Evolutionary conservation across 2,888 invertebrate species (phyloP).

Genomic region (Eurytoma adleriae): DNA sequence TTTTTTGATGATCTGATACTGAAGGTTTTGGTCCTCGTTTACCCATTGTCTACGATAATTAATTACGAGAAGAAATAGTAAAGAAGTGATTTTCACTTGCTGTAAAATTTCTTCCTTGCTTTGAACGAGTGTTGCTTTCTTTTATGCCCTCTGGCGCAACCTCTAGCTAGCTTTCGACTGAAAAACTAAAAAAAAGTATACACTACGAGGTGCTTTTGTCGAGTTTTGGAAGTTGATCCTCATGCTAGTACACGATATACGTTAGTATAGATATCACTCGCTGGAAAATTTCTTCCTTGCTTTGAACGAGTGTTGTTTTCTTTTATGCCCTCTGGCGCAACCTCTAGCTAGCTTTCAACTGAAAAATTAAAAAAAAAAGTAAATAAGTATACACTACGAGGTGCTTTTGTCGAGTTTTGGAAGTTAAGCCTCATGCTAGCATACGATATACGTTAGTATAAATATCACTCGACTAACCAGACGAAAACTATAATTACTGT

Average conservation of each 20-base stretch:
- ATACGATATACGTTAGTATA: background rate
- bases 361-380: background rate
- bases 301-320: too few relatives aligned
- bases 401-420: background rate
- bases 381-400: background rate
- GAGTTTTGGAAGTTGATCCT: background rate
- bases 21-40: slow-evolving; percentile 2
- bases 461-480: background rate
- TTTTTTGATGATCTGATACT: background rate
- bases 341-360: background rate
- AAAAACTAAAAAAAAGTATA: background rate
- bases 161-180: background rate
- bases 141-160: too few relatives aligned
- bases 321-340: too few relatives aligned
- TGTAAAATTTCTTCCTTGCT: too few relatives aligned
- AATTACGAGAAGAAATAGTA: too few relatives aligned
- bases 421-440: background rate
- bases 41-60: background rate
- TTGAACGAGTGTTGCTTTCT: too few relatives aligned
- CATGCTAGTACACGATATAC: background rate
- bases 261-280: background rate
- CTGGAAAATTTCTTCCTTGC: too few relatives aligned
- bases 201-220: background rate
- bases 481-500: too few relatives aligned
- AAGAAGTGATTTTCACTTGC: too few relatives aligned